Evolutionary conservation across 1,140 invertebrate genomes (phyloP).

Genomic region (Glomeris maerens): DNA sequence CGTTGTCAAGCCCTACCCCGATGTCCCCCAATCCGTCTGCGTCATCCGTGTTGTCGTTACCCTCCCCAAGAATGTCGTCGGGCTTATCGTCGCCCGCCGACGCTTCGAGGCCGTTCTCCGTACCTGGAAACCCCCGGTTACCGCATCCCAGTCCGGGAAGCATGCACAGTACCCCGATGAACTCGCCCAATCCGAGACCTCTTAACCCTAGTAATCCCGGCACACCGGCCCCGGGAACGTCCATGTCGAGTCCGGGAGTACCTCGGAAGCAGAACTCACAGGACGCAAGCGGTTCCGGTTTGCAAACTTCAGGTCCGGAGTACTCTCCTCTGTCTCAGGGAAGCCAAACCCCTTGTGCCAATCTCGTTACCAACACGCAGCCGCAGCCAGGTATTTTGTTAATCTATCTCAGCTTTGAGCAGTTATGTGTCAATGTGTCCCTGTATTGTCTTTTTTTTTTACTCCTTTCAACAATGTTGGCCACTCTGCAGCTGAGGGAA

Average conservation of each 20-base stretch:
- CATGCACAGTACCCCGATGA: conserved; percentile 28
- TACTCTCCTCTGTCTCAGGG: background rate
- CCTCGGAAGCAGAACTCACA: conserved; percentile 7
- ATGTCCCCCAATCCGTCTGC: conserved; percentile 50
- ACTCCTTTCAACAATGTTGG: conserved; percentile 5
- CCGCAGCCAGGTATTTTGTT: conserved; percentile 28
- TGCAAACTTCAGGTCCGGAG: background rate
- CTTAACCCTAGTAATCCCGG: conserved; percentile 51
- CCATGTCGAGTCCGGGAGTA: conserved; percentile 11
- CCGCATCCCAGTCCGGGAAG: conserved; percentile 47
- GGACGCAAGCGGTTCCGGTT: conserved; percentile 14
- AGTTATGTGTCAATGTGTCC: too few species aligned
- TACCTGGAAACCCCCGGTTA: conserved; percentile 18
- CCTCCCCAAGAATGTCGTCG: conserved; percentile 41
- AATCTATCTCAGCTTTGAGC: too few species aligned
- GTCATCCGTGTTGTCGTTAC: conserved; percentile 40
- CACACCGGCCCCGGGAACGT: conserved; percentile 41
- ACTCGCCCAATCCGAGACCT: conserved; percentile 37
- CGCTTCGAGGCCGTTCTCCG: conserved; percentile 31
- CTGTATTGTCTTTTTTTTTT: conserved; percentile 5
- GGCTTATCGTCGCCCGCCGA: conserved; percentile 54
- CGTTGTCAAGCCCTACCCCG: conserved; percentile 36
- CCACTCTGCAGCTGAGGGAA: conserved; percentile 45
- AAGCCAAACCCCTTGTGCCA: too few species aligned
- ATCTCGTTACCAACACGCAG: background rate